Base-by-base conservation (phyloP, 1,140 invertebrate genomes). In the Rhopalosiphum padi region DNA sequence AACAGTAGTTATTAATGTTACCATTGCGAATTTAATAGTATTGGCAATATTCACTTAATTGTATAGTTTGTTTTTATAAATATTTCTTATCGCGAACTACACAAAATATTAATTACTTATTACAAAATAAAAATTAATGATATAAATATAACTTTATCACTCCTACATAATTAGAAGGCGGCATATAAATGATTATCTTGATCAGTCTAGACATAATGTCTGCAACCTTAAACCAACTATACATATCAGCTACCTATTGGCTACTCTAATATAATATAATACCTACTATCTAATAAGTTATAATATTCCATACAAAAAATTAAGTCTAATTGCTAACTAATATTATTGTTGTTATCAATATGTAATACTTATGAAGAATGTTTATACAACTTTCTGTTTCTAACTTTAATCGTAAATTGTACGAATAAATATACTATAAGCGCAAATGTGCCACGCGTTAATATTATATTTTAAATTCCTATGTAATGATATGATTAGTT, bases 181-280 rank as follows among this genome's bases (percentile, higher is more conserved):
- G 51, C 51, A 55, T 55, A 53, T 89, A 7, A 30, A 89, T 91
- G 11, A 91, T 92, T 53, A 92, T 92, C 46, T 51, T 30, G 37
- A 85, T 93, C 77, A 93, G 91, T 93, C 91, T 93, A 93, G 91
- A 93, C 91, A 51, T n/a, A 37, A 53, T 53, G 91, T 93, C 91
- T 93, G 82, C 91, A 93, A 93, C 48, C 91, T 93, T 93, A 93
- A 15, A 35, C 90, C 0, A 11, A 43, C 23, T 53, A 51, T 53
- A 51, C 87, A 53, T 43, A n/a, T 77, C n/a, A 77, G 60, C n/a
- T n/a, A 77, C 60, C 60, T n/a, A 77, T 15, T 51, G 35, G 77
- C 15, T 23, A 21, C 30, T n/a, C 1, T 41, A 25, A 85, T 43
- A 86, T 88, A 35, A 18, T 21, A 51, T 48, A 87, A n/a, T 46